Evolutionary conservation across 2,113 vertebrate species (phyloP).

Genomic region (Pagrus major): DNA sequence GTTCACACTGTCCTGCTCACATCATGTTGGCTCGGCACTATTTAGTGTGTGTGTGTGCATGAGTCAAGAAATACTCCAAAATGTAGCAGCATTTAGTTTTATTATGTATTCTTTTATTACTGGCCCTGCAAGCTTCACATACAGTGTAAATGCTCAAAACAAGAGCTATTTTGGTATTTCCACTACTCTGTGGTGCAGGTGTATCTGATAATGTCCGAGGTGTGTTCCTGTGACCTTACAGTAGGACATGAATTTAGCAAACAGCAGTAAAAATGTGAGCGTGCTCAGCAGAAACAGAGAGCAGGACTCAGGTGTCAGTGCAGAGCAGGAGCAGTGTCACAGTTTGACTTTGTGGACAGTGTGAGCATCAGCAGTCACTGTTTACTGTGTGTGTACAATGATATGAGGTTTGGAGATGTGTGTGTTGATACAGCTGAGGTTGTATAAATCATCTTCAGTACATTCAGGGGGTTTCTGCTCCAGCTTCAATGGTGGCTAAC

Average conservation of each 20-base stretch:
- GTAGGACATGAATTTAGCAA: constrained; percentile 14
- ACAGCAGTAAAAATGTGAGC: constrained; percentile 1
- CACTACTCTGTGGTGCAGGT: constrained; percentile 10
- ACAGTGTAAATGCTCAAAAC: background rate
- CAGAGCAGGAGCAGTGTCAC: background rate
- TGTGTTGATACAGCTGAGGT: background rate
- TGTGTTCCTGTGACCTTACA: constrained; percentile 26
- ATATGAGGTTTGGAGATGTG: background rate
- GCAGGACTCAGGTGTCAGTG: constrained; percentile 24
- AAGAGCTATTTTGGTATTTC: constrained; percentile 10
- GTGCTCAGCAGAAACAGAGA: constrained; percentile 24
- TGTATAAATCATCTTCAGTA: background rate
- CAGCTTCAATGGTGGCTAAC: background rate
- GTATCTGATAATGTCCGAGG: background rate
- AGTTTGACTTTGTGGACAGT: background rate
- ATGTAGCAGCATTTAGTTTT: background rate
- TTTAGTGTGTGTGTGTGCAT: too few species aligned
- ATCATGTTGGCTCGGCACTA: background rate
- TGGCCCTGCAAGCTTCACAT: background rate
- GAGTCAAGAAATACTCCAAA: background rate
- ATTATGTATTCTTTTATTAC: background rate
- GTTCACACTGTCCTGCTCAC: background rate
- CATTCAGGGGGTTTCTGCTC: background rate
- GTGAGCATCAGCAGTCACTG: background rate
- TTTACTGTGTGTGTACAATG: background rate